Evolutionary conservation across 2,113 vertebrate genomes (phyloP), one percentile per base, ranked within the genome.

Genomic region (Thamnophis sirtalis): DNA sequence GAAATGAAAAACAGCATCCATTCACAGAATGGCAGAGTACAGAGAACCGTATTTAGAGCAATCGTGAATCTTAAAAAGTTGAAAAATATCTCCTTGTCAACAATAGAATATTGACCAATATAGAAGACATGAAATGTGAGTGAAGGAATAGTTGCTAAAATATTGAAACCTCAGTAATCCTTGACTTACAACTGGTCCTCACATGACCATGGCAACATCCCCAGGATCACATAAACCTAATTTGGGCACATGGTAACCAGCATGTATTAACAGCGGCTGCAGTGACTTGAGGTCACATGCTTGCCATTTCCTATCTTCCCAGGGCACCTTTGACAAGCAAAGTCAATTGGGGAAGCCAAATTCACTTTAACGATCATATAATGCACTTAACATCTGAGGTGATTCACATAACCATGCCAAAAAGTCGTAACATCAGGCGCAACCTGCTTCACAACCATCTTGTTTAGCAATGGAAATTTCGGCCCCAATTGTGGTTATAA

Each of bases 121-220:
- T 94, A 91, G 93, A 43, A 92, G 51, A 86, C 5, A 94, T 91
- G 94, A 88, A 95, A 28, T 4, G 21, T 92, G 87, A 80, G 90
- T 92, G 92, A 89, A 92, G 94, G 95, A 95, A 93, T 84, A 89
- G 90, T 93, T 95, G 95, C 94, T 95, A 43, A 93, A 94, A 93
- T 95, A 94, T 94, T 97, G 96, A 90, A 94, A 93, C 95, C 11
- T 9, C 11, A 68, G 63, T 68, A n/a, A 68, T 68, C 60, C 9
- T 63, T 63, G 60, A 63, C 26, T 63, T 68, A 68, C 28, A n/a
- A 68, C 26, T n/a, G 11, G 60, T 68, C 60, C 28, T 68, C 28
- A 68, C 11, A 68, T 68, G 11, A 68, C 28, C 11, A 68, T 33
- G 63, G 11, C 63, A 68, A n/a, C 10, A n/a, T 63, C 60, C 28